Conservation (phyloP, 2,797 vertebrate genomes). For the Vireo griseus region DNA sequence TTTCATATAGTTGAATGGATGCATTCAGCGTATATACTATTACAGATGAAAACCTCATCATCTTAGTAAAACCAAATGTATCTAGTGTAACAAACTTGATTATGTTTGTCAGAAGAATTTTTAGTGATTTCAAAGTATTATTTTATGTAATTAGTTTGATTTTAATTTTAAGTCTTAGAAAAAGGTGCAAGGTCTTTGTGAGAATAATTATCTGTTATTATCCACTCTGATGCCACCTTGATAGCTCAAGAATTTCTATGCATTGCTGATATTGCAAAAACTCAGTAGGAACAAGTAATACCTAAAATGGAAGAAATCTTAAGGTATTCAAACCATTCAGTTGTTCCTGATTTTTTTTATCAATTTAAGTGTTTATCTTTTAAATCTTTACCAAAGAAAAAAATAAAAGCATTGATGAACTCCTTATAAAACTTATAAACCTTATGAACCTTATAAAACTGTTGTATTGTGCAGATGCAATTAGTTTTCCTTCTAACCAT, state of each 20-base stretch:
- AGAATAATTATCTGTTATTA: not conserved
- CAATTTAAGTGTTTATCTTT: not conserved
- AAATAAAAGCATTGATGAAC: not conserved
- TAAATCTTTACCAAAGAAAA: not conserved
- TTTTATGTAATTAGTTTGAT: not conserved
- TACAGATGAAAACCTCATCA: constrained; percentile 1
- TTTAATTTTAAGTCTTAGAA: not conserved
- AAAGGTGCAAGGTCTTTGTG: not conserved
- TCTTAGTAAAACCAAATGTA: constrained; percentile 29
- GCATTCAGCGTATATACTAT: not conserved
- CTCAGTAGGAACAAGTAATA: not conserved
- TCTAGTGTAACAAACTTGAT: constrained; percentile 17
- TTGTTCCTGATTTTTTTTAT: not conserved
- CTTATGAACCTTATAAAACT: not conserved
- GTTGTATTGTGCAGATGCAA: not conserved
- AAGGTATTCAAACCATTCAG: not conserved
- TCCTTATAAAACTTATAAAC: not conserved
- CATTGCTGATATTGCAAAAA: not conserved
- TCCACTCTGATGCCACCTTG: not conserved
- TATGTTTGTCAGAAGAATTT: constrained; percentile 29
- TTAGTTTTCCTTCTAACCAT: constrained; percentile 40
- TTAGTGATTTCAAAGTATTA: constrained; percentile 15
- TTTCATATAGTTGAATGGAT: not conserved
- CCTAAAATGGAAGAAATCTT: not conserved
- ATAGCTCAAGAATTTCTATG: not conserved